These are phyloP conservation scores for Epistrophe grossulariae DNA, from an alignment of 2,888 invertebrate genomes.

Conservation along the genomic window DNA sequence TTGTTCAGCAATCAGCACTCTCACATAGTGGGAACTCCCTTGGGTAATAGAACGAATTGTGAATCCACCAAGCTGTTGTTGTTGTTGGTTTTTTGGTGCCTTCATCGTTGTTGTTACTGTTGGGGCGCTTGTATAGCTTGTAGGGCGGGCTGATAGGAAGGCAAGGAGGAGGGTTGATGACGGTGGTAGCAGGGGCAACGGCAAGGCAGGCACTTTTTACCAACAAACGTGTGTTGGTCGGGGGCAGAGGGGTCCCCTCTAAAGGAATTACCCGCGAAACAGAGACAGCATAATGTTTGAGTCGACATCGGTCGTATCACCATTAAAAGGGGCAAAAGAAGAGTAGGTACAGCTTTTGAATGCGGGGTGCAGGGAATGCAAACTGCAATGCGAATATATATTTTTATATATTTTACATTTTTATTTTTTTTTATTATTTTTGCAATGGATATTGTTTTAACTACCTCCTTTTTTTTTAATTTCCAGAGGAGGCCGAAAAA, in stretches of 20 bases:
- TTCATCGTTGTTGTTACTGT: slow-evolving; percentile 53
- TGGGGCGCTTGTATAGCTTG: slow-evolving; percentile 51
- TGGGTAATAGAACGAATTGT: slow-evolving; percentile 66
- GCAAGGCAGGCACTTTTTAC: slow-evolving; percentile 35
- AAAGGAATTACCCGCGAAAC: slow-evolving; percentile 71
- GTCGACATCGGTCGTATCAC: slow-evolving; percentile 31
- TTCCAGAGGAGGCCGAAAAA: slow-evolving; percentile 86
- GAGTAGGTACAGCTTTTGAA: slow-evolving; percentile 34
- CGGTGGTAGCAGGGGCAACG: slow-evolving; percentile 17
- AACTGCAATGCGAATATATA: slow-evolving; percentile 60
- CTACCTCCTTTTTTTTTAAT: slow-evolving; percentile 41
- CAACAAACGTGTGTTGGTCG: slow-evolving; percentile 50
- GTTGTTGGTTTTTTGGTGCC: slow-evolving; percentile 36
- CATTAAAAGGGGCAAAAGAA: slow-evolving; percentile 39
- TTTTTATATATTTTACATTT: slow-evolving; percentile 38
- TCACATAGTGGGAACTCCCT: slow-evolving; percentile 66
- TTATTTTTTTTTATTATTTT: slow-evolving; percentile 31
- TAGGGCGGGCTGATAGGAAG: slow-evolving; percentile 31
- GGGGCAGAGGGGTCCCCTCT: slow-evolving; percentile 52
- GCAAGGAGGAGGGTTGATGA: slow-evolving; percentile 26
- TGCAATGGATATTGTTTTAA: slow-evolving; percentile 24
- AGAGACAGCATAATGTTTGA: slow-evolving; percentile 66
- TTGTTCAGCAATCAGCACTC: slow-evolving; percentile 23
- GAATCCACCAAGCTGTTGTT: slow-evolving; percentile 56
- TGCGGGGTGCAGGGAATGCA: slow-evolving; percentile 43